Evolutionary conservation across 2,888 invertebrate genomes (phyloP).

Genomic region (Branchellion lobata): DNA sequence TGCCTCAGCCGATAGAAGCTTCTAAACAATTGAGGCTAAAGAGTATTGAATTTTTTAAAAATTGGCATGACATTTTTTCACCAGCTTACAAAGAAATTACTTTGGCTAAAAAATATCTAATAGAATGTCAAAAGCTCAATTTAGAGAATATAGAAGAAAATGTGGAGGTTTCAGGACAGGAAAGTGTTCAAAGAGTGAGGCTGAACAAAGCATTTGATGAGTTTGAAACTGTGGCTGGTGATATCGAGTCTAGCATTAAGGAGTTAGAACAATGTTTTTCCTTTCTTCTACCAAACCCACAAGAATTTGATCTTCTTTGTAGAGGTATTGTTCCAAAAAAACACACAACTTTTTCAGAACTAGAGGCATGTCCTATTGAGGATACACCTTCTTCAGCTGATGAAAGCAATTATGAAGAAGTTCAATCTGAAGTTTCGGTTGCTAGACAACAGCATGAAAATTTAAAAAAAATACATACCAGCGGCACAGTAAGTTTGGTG

Average conservation of each 20-base stretch:
- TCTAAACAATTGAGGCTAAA: conserved; percentile 13
- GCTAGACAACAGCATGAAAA: too few relatives aligned
- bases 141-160: conserved; percentile 21
- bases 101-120: conserved; percentile 24
- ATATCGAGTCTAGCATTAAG: background rate
- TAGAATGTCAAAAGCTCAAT: conserved; percentile 21
- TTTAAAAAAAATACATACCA: too few relatives aligned
- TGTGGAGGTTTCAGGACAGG: background rate
- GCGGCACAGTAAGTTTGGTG: too few relatives aligned
- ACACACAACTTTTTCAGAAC: background rate
- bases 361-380: background rate
- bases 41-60: conserved; percentile 19
- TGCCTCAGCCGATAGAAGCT: conserved; percentile 6
- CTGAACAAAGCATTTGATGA: conserved; percentile 15
- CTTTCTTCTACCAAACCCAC: conserved; percentile 16
- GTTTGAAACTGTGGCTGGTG: background rate
- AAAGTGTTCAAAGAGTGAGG: background rate
- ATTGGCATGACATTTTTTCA: conserved; percentile 35
- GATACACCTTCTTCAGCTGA: background rate
- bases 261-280: conserved; percentile 24
- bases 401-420: too few relatives aligned
- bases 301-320: conserved; percentile 15
- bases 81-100: conserved; percentile 25
- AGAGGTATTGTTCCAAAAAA: background rate
- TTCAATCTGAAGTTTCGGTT: too few relatives aligned